Evolutionary conservation across 2,888 invertebrate genomes (phyloP).

Genomic region (Endomychus coccineus): DNA sequence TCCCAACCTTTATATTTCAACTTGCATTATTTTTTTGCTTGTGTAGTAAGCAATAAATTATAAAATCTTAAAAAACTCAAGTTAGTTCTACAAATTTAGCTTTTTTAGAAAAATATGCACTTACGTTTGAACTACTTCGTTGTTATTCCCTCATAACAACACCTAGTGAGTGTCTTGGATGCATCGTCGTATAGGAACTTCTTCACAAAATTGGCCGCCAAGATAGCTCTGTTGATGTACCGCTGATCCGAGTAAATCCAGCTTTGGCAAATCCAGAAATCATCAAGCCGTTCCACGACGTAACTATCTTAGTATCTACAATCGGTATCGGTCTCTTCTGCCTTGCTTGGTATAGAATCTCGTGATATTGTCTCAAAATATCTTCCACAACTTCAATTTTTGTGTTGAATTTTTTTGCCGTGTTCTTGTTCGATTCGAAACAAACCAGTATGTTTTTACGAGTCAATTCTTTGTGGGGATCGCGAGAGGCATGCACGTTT

Average conservation of each 20-base stretch:
- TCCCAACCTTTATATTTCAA: no score
- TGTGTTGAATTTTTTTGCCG: conserved; percentile 63
- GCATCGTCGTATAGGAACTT: conserved; percentile 59
- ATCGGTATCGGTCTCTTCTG: conserved; percentile 79
- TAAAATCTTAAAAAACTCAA: no score
- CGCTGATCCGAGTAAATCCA: conserved; percentile 62
- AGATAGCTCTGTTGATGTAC: conserved; percentile 63
- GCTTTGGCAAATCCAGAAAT: conserved; percentile 76
- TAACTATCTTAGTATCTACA: conserved; percentile 86
- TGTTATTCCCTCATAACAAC: conserved; percentile 65
- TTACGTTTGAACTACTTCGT: conserved; percentile 53
- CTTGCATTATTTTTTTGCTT: no score
- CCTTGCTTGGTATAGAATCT: conserved; percentile 63
- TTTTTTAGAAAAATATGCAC: no score
- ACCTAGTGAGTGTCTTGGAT: conserved; percentile 58
- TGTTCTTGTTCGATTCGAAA: conserved; percentile 60
- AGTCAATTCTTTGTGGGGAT: conserved; percentile 83
- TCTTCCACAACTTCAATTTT: conserved; percentile 51
- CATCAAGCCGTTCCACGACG: conserved; percentile 91
- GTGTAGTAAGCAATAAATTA: no score
- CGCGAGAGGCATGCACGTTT: conserved; percentile 69
- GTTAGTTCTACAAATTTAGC: no score
- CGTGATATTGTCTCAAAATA: conserved; percentile 57
- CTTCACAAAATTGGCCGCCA: conserved; percentile 70
- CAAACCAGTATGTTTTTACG: conserved; percentile 80